These are phyloP conservation scores for Porites cylindrica DNA, from an alignment of 92 coral and sea anemone genomes.

Conservation along the genomic window DNA sequence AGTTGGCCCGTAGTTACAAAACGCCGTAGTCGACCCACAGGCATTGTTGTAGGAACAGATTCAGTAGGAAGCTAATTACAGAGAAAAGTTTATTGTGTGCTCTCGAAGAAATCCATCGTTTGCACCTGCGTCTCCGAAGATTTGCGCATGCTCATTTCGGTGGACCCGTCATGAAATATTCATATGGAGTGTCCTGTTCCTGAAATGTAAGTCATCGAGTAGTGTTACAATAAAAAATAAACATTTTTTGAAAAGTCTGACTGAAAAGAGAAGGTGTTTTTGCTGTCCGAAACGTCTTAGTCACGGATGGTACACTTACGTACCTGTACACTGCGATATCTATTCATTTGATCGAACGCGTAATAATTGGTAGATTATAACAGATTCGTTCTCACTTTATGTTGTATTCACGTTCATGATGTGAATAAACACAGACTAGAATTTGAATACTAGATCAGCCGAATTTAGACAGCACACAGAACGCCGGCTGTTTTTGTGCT, in stretches of 20 bases:
- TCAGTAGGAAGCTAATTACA: constrained; percentile 46
- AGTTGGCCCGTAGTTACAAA: neutral
- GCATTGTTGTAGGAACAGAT: constrained; percentile 28
- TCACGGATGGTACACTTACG: neutral
- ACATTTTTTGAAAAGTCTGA: neutral
- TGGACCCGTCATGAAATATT: constrained; percentile 32
- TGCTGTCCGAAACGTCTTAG: neutral
- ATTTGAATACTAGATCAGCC: neutral
- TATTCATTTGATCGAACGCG: neutral
- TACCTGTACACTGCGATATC: neutral
- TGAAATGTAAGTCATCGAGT: constrained; percentile 16
- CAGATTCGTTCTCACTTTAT: neutral
- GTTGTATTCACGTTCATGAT: neutral
- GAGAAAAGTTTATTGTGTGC: constrained; percentile 44
- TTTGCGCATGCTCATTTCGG: constrained; percentile 35
- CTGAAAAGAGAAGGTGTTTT: neutral
- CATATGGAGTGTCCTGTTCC: constrained; percentile 11
- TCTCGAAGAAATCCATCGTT: constrained; percentile 30
- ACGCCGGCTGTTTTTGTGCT: no score
- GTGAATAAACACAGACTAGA: neutral
- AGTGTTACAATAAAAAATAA: constrained; percentile 13
- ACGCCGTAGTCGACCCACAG: constrained; percentile 4
- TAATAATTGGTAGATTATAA: neutral
- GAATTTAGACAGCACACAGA: neutral
- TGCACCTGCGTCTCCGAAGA: constrained; percentile 22